These are phyloP conservation scores for Apocheima hispidaria DNA, from an alignment of 2,888 invertebrate species.

Conservation along the genomic window DNA sequence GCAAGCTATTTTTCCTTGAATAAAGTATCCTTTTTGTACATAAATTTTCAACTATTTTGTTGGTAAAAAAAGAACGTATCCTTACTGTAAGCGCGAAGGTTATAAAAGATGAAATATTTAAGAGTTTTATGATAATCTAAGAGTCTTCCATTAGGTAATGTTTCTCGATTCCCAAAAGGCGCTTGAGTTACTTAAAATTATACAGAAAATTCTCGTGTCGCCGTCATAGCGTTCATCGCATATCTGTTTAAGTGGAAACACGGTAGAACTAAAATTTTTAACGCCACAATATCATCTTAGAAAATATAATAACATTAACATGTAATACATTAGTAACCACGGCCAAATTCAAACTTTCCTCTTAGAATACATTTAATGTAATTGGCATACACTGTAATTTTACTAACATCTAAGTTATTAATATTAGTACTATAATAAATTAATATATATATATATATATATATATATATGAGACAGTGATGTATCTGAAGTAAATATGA, in stretches of 20 bases:
- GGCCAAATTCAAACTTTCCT: not conserved
- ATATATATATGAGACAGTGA: too few relatives aligned
- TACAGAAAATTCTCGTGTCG: conserved; percentile 7
- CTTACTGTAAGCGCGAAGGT: not conserved
- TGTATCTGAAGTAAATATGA: too few relatives aligned
- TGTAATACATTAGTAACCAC: too few relatives aligned
- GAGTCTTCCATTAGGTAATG: conserved; percentile 7
- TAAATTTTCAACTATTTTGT: conserved; percentile 20
- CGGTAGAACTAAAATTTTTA: not conserved
- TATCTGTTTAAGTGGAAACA: not conserved
- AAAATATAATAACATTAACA: too few relatives aligned
- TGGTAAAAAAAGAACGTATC: conserved; percentile 13
- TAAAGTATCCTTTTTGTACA: conserved; percentile 31
- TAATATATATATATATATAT: too few relatives aligned
- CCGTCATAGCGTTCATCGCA: not conserved
- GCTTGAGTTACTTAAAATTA: conserved; percentile 13
- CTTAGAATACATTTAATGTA: conserved; percentile 3
- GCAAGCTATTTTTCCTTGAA: conserved; percentile 17
- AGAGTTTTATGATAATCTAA: conserved; percentile 13
- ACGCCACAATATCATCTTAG: too few relatives aligned
- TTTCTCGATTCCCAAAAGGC: conserved; percentile 6
- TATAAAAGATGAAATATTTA: conserved; percentile 9
- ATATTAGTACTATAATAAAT: too few relatives aligned
- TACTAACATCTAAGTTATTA: not conserved
- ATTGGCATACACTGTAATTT: too few relatives aligned